A percentile compares a stretch with the other conserved stretches of the same genome.
phyloP scores from a whole-genome alignment of 2,888 invertebrate species.

The Polyploca ridens region DNA sequence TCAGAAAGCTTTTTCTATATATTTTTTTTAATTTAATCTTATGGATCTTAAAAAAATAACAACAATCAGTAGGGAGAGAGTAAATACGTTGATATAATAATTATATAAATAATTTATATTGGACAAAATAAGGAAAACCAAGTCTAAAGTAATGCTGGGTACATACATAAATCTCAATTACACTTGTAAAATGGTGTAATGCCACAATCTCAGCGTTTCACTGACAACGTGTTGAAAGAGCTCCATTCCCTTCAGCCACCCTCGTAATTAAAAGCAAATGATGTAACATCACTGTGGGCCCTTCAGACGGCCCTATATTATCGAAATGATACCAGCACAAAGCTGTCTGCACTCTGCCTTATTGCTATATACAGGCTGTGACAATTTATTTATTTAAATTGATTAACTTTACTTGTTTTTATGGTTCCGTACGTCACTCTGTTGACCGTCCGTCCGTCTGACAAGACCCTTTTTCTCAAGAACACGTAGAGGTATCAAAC shows the following conservation, averaged over 20 bases:
- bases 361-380: constrained; percentile 65
- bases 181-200: background rate
- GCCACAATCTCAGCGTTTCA: background rate
- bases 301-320: constrained; percentile 45
- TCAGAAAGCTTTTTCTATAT: no score
- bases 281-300: constrained; percentile 47
- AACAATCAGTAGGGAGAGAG: no score
- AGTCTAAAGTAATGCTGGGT: background rate
- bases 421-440: no score
- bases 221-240: background rate
- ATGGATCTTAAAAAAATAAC: no score
- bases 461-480: no score
- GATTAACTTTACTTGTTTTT: no score
- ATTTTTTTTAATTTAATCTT: no score
- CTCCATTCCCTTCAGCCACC: constrained; percentile 25
- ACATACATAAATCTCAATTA: background rate
- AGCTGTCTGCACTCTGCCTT: constrained; percentile 78
- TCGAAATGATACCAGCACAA: constrained; percentile 68
- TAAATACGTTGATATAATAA: no score
- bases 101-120: no score
- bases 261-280: constrained; percentile 74
- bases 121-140: background rate
- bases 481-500: no score
- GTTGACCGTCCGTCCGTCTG: no score
- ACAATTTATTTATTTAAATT: background rate